phyloP scores from a whole-genome alignment of 2,888 invertebrate species.

The Lasioglossum morio region DNA sequence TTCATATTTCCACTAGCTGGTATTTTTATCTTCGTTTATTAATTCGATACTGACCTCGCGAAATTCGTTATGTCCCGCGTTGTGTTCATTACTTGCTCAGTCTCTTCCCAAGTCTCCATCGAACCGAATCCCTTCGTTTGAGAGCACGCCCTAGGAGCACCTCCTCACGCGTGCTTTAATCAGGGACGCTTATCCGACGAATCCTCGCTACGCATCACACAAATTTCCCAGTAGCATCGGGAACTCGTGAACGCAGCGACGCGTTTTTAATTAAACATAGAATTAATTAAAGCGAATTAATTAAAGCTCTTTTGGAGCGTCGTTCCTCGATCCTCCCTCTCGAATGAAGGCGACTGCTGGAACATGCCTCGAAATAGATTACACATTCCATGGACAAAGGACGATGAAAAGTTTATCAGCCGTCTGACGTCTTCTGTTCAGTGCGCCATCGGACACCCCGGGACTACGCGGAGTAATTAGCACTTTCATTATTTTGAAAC shows the following conservation, averaged over 20 bases:
- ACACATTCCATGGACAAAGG: not conserved
- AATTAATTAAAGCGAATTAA: slow-evolving; percentile 71
- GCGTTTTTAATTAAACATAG: slow-evolving; percentile 70
- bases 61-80: not conserved
- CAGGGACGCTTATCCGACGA: slow-evolving; percentile 41
- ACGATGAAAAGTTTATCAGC: slow-evolving; percentile 11
- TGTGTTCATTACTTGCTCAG: not conserved
- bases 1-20: not conserved
- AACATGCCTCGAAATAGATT: slow-evolving; percentile 4
- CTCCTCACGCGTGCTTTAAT: not conserved
- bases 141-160: not conserved
- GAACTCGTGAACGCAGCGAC: slow-evolving; percentile 35
- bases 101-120: not conserved
- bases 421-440: not conserved
- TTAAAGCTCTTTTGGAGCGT: slow-evolving; percentile 42
- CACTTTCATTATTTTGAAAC: too few relatives aligned
- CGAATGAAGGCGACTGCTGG: not conserved
- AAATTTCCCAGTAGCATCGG: slow-evolving; percentile 45
- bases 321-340: not conserved
- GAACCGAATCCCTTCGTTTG: not conserved
- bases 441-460: not conserved
- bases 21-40: not conserved
- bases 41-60: not conserved
- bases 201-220: slow-evolving; percentile 42
- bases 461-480: not conserved